phyloP scores from a whole-genome alignment of 2,888 invertebrate species.

The Cantharis lateralis region DNA sequence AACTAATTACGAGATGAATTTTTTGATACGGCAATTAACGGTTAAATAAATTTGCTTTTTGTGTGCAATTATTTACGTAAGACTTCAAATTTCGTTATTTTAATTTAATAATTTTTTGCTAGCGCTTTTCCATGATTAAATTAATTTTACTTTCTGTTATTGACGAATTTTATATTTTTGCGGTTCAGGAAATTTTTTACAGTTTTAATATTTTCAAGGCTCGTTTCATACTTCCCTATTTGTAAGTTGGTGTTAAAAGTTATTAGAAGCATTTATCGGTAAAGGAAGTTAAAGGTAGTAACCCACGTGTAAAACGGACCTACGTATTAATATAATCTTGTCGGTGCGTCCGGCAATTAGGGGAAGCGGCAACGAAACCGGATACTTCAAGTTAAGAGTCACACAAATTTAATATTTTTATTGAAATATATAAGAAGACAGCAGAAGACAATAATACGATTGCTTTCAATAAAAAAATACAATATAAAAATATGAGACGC shows the following conservation, averaged over 20 bases:
- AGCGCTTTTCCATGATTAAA: neutral
- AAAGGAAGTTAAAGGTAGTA: neutral
- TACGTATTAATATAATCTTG: neutral
- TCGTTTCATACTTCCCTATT: neutral
- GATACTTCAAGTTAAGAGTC: neutral
- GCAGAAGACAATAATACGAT: neutral
- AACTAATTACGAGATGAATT: neutral
- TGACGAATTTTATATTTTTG: neutral
- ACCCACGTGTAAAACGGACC: neutral
- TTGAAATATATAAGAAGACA: neutral
- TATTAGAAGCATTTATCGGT: neutral
- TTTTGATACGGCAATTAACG: neutral
- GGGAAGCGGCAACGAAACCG: neutral
- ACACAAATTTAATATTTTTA: neutral
- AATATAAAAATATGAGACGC: neutral
- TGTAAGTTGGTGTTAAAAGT: neutral
- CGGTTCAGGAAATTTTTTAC: neutral
- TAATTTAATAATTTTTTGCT: neutral
- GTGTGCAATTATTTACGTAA: neutral
- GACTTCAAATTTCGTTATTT: neutral
- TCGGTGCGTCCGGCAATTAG: neutral
- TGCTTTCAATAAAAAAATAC: neutral
- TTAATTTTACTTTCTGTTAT: neutral
- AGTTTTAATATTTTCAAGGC: neutral
- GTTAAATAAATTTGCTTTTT: neutral